A percentile compares a stretch with the other conserved stretches of the same genome.
Evolutionary conservation across 2,113 vertebrate species (phyloP).

Genomic region (Nesogale talazaci): DNA sequence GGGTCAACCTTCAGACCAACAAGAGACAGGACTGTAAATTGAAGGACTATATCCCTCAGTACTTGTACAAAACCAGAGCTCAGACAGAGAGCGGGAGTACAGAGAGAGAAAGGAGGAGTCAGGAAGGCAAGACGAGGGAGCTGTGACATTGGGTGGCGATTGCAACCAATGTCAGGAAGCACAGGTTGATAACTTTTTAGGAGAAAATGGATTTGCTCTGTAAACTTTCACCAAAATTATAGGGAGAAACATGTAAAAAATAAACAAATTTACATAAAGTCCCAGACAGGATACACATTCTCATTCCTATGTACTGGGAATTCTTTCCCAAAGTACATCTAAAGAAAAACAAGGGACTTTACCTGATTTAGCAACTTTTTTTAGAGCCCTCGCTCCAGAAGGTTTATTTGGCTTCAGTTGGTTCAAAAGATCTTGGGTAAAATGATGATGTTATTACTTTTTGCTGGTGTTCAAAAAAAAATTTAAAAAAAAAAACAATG

Average conservation of each 20-base stretch:
- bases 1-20: not conserved
- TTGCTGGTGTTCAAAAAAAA: not conserved
- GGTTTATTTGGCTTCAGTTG: slow-evolving; percentile 48
- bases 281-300: not conserved
- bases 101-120: not conserved
- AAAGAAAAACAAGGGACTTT: slow-evolving; percentile 7
- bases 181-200: not conserved
- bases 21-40: not conserved
- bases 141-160: not conserved
- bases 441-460: not conserved
- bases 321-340: not conserved
- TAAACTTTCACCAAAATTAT: not conserved
- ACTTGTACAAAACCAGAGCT: not conserved
- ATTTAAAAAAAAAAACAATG: too few relatives aligned
- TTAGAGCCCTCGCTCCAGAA: not conserved
- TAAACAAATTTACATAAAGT: not conserved
- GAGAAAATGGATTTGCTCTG: not conserved
- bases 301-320: not conserved
- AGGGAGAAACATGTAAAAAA: too few relatives aligned
- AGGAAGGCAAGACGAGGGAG: not conserved
- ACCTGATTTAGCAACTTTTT: not conserved
- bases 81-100: not conserved
- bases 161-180: not conserved
- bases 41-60: not conserved
- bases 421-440: slow-evolving; percentile 54